phyloP scores from a whole-genome alignment of 1,140 invertebrate genomes.

The Rhopalosiphum padi region DNA sequence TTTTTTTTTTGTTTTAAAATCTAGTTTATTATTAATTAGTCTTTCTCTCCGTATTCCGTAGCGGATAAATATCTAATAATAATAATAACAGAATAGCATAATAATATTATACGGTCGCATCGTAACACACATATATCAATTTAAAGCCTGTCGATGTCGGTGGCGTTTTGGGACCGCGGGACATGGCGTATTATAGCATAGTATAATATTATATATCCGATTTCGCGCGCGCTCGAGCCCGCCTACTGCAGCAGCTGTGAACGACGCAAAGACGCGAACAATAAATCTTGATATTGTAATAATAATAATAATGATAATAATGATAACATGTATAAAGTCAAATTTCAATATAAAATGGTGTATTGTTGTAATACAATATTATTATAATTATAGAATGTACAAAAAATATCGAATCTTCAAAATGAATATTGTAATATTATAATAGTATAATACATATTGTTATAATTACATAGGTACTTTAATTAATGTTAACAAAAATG shows the following conservation, averaged over 20 bases:
- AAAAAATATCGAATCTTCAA: too few species aligned
- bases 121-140: background rate
- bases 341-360: background rate
- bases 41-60: background rate
- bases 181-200: background rate
- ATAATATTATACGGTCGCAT: background rate
- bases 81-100: background rate
- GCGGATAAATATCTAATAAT: background rate
- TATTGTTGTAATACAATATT: background rate
- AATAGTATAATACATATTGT: too few species aligned
- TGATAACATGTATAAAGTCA: background rate
- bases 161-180: background rate
- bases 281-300: conserved; percentile 19
- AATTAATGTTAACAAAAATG: too few species aligned
- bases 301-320: background rate
- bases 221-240: background rate
- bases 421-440: too few species aligned
- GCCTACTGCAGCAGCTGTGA: background rate
- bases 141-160: conserved; percentile 6
- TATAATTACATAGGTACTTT: too few species aligned
- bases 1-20: background rate
- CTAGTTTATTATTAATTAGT: background rate
- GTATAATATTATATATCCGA: background rate
- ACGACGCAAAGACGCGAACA: background rate
- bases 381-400: background rate